Conservation (phyloP, 2,888 invertebrate species). For the Polymixis lichenea region DNA sequence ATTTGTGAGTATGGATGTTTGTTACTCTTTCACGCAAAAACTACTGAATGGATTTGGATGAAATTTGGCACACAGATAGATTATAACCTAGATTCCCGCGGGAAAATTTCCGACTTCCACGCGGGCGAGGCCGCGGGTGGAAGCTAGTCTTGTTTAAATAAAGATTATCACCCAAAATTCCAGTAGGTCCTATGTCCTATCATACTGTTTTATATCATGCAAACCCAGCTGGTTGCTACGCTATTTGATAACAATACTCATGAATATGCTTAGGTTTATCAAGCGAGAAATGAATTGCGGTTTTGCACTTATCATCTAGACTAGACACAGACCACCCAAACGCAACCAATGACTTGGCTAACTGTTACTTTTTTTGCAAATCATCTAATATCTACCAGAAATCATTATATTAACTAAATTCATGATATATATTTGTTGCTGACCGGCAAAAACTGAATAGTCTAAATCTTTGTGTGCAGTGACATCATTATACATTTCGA, state of each 20-base stretch:
- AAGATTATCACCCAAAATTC: no score
- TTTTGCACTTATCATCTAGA: slow-evolving; percentile 12
- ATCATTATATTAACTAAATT: slow-evolving; percentile 3
- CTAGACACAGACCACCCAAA: slow-evolving; percentile 36
- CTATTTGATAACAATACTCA: background rate
- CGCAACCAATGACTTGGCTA: slow-evolving; percentile 17
- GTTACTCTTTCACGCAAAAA: no score
- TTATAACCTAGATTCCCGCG: no score
- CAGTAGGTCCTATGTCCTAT: no score
- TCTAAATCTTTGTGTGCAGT: background rate
- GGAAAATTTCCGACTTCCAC: no score
- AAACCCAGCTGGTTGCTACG: background rate
- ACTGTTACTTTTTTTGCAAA: slow-evolving; percentile 30
- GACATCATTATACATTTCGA: background rate
- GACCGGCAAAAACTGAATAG: background rate
- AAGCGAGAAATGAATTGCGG: slow-evolving; percentile 13
- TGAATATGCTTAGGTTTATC: background rate
- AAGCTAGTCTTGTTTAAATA: no score
- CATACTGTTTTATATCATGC: no score
- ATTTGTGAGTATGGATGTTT: no score
- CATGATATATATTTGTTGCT: background rate
- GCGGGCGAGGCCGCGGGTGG: no score
- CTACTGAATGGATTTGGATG: no score
- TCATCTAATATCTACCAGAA: slow-evolving; percentile 23
- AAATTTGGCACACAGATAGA: no score